Percentiles rank a stretch among this genome's conserved stretches.
phyloP scores from a whole-genome alignment of 2,797 vertebrate genomes.

The Myoxocephalus aenaeus region DNA sequence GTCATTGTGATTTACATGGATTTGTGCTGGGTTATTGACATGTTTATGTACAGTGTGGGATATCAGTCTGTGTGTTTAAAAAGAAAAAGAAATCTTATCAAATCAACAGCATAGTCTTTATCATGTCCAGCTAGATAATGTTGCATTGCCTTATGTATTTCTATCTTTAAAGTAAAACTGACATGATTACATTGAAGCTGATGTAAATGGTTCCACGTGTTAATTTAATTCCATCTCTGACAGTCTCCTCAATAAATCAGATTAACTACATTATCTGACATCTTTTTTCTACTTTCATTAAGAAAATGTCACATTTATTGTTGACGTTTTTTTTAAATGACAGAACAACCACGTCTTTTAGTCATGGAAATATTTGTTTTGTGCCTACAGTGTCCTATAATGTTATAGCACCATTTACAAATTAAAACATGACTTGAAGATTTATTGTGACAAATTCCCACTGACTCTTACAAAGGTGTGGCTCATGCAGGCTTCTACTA shows the following conservation, averaged over 20 bases:
- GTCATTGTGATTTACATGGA: constrained; percentile 14
- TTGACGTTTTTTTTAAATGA: neutral
- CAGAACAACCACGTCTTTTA: constrained; percentile 6
- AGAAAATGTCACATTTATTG: constrained; percentile 27
- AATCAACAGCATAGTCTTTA: constrained; percentile 37
- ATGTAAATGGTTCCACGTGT: constrained; percentile 33
- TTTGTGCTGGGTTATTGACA: constrained; percentile 46
- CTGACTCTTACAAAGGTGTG: neutral
- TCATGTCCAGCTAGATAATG: constrained; percentile 49
- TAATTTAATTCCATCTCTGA: constrained; percentile 37
- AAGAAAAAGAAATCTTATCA: constrained; percentile 16
- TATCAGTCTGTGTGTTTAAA: constrained; percentile 26
- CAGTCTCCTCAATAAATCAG: constrained; percentile 63
- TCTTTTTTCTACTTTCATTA: constrained; percentile 29
- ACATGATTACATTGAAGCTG: constrained; percentile 27
- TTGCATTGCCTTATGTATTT: constrained; percentile 69
- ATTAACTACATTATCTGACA: neutral
- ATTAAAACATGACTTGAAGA: constrained; percentile 21
- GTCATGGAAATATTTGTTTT: constrained; percentile 23
- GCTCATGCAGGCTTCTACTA: constrained; percentile 18
- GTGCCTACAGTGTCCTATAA: constrained; percentile 34
- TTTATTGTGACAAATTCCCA: neutral
- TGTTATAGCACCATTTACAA: constrained; percentile 21
- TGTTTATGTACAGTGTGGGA: constrained; percentile 27
- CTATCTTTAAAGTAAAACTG: constrained; percentile 51